Base-by-base conservation (phyloP, 2,888 invertebrate genomes). In the Amphimallon solstitiale region DNA sequence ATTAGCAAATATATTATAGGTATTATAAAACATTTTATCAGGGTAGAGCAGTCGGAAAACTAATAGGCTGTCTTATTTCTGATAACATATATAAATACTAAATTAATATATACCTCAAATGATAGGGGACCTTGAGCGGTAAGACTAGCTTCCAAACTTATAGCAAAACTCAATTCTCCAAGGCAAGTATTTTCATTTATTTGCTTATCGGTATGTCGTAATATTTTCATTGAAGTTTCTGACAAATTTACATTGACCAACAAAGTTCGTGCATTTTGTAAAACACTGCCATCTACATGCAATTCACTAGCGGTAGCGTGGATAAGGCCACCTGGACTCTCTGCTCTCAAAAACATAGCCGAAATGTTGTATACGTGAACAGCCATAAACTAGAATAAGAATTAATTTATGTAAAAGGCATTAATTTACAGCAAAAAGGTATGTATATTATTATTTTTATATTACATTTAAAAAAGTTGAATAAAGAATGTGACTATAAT, bases 41-140 rank as follows among this genome's bases (percentile, higher is more conserved):
- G n/a, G n/a, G n/a, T n/a, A n/a, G n/a, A n/a, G n/a, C n/a, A n/a
- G n/a, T n/a, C n/a, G n/a, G n/a, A n/a, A n/a, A n/a, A n/a, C n/a
- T n/a, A n/a, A n/a, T n/a, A n/a, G n/a, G n/a, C n/a, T n/a, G n/a
- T n/a, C n/a, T n/a, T n/a, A n/a, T n/a, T n/a, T n/a, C n/a, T n/a
- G n/a, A n/a, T n/a, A n/a, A n/a, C n/a, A n/a, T n/a, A n/a, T n/a
- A n/a, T n/a, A n/a, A n/a, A n/a, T n/a, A n/a, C n/a, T n/a, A n/a
- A n/a, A n/a, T n/a, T n/a, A n/a, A n/a, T n/a, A n/a, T 46, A n/a
- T 81, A 92, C 93, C 86, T 94, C 93, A 43, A 94, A 90, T 71
- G 92, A 92, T n/a, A 93, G 82, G n/a, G 93, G 92, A 2, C 92
- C 92, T 75, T 92, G 92, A 4, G 92, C 93, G 71, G 91, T 89